These are phyloP conservation scores for Prolemur simus DNA, from an alignment of 2,113 vertebrate genomes.

Conservation along the genomic window DNA sequence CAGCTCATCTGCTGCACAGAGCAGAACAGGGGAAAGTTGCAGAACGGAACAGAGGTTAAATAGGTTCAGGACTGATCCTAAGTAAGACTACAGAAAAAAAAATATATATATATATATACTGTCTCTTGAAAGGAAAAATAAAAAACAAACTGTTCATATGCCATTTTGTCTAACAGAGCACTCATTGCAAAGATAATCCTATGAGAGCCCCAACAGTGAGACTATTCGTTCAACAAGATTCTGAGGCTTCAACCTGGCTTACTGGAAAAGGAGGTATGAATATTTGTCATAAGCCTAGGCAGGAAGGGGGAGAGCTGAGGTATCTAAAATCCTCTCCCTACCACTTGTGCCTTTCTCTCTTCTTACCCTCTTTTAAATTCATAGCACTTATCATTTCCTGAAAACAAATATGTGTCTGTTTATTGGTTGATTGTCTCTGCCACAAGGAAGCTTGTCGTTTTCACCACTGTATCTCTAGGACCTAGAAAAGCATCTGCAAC, in stretches of 20 bases:
- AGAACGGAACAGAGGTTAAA: neutral
- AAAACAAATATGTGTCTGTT: neutral
- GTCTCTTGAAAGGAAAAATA: neutral
- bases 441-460: neutral
- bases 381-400: neutral
- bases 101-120: neutral
- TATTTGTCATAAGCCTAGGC: neutral
- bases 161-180: neutral
- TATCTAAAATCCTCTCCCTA: neutral
- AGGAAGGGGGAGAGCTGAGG: too few species aligned
- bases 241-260: too few species aligned
- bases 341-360: neutral
- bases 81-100: neutral
- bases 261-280: neutral
- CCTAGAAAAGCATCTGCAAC: neutral
- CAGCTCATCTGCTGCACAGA: neutral
- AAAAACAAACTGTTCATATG: neutral
- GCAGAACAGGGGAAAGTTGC: neutral
- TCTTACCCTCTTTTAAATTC: neutral
- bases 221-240: neutral
- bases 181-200: neutral
- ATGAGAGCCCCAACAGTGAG: neutral
- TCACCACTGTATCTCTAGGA: neutral
- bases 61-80: neutral
- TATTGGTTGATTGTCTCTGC: neutral